Evolutionary conservation across 2,797 vertebrate genomes (phyloP), one percentile per base, ranked within the genome.

Genomic region (Coracias cyanogaster): DNA sequence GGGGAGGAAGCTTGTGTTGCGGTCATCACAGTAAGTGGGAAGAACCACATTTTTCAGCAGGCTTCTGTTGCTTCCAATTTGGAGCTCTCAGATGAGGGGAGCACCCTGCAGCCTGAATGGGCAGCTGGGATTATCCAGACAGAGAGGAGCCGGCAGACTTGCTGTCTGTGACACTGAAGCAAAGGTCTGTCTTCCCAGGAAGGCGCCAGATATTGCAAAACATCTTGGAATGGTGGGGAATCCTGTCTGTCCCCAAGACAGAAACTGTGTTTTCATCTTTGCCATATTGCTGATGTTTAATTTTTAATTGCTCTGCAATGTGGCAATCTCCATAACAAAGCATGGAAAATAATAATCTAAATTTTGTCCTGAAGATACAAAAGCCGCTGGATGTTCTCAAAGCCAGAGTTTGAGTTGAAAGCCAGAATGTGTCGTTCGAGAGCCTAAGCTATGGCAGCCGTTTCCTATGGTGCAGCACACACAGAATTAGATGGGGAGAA

Each of bases 271-370:
- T 78, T 90, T 92, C 66, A 45, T 82, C 72, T 91, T 66, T 84
- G 60, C 89, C 46, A 9, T 31, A 37, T 35, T 60, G 61, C 80
- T 49, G 72, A 29, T 86, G 85, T 90, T 95, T 81, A 82, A 70
- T 58, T 90, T 94, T 93, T 74, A 88, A 94, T 86, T 91, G 69
- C 70, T 93, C 71, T 87, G 70, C 86, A 85, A 35, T 69, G 76
- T 89, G 89, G 61, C 54, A 31, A 37, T 73, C 51, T 82, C 46
- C 35, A 18, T 54, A 81, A 76, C 57, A 85, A 90, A 89, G 73
- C 81, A 58, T 12, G 39, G 45, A 54, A 41, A 55, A 62, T 15
- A 43, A 43, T 16, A 54, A 17, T 39, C 64, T 29, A 31, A 41
- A 41, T 85, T 43, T 64, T 89, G 52, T 89, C 76, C 84, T 35